Evolutionary conservation across 2,113 vertebrate species (phyloP), one percentile per base, ranked within the genome.

Genomic region (Pseudorasbora parva): DNA sequence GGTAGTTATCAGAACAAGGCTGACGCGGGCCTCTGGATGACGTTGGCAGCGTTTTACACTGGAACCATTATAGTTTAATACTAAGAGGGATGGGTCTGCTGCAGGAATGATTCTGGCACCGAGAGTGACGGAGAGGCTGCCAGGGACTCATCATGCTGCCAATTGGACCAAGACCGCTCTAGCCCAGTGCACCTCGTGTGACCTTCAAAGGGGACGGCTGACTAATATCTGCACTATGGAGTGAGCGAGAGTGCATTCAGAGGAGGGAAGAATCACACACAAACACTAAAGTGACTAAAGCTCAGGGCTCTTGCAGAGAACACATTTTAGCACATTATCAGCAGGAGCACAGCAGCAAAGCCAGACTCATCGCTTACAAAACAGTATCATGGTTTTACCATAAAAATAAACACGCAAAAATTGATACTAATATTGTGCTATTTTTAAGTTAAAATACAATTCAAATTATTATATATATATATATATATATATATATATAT

Each of bases 211-310:
- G 47, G 12, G 21, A 84, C 17, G 15, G 47, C 77, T 87, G 79
- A 87, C 79, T 87, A 74, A 87, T 85, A 82, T 84, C 78, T 82
- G 74, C 56, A 81, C 76, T 43, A 41, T 41, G 51, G 14, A 59
- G 64, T 41, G 56, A 59, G 54, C 60, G 25, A 8, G 2, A 56
- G 82, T 47, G 49, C 66, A 60, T 49, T 81, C 72, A 30, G 56
- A 15, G 25, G 59, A 37, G 75, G 41, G 23, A 10, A 15, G 23
- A 10, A 15, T 68, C 73, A 57, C 79, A 68, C 43, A 30, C 49
- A 68, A 47, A 74, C 47, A 17, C 56, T 1, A 73, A 54, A 49
- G 59, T 27, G 56, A 62, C 27, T 25, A 59, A 78, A 33, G 76
- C 76, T 60, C 37, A 17, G 57, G 19, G 19, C 30, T 14, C 33